Base-by-base conservation (phyloP, 2,888 invertebrate species). In the Sceliomorpha sp. region DNA sequence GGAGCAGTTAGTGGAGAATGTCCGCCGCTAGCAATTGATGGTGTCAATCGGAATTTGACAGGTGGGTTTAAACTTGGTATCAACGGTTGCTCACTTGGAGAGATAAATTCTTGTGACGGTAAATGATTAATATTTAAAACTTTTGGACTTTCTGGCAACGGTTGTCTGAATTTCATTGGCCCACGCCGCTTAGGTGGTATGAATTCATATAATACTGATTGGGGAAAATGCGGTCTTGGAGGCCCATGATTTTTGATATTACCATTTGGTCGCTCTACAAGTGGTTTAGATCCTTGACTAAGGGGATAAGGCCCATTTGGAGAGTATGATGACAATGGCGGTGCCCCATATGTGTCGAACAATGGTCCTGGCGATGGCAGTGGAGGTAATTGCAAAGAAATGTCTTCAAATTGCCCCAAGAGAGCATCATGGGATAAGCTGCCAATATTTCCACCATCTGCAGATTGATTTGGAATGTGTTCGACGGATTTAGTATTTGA, bases 151-250 rank as follows among this genome's bases (percentile, higher is more conserved):
- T 82, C 1, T 0, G 94, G 94, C 0, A 95, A 93, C 0, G 93
- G 91, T n/a, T 94, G 93, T 37, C 94, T 90, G 85, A 94, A 94
- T 72, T 93, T 91, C 2, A 94, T 91, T 0, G 95, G 95, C 7
- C 82, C 83, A 48, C 79, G 82, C 50, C 67, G 84, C 50, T 80
- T 80, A 6, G 83, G 86, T 14, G 83, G 85, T 48, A 79, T 71
- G 17, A 86, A 64, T 73, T 83, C 48, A 48, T 76, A 63, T 36
- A 79, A 64, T 50, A 84, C 55, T 53, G 78, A 37, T 1, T 75
- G 63, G 1, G 80, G 75, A n/a, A 76, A 56, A 1, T 48, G 20
- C 5, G 20, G 20, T 6, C 74, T 64, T 3, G 71, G 71, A 9
- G 62, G 56, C 32, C 76, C 74, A 31, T 76, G 76, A 45, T 55